phyloP scores from a whole-genome alignment of 2,113 vertebrate genomes.

The Marmota monax region DNA sequence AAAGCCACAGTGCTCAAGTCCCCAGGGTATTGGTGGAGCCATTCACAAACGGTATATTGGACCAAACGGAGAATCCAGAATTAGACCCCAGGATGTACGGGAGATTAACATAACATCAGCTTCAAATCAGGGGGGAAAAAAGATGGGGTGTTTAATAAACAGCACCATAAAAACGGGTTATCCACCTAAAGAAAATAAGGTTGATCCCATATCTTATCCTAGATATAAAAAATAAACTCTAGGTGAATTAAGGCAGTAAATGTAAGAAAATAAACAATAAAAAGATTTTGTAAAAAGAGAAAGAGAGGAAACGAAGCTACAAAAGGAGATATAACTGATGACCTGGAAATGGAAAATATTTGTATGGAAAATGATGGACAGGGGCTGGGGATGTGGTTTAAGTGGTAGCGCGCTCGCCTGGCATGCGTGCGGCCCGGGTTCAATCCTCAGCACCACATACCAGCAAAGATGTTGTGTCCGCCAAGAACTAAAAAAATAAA shows the following conservation, averaged over 20 bases:
- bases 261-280: neutral
- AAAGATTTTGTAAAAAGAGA: neutral
- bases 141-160: neutral
- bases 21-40: neutral
- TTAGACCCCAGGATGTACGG: neutral
- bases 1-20: constrained; percentile 4
- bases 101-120: neutral
- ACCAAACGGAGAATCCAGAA: constrained; percentile 16
- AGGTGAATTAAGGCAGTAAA: neutral
- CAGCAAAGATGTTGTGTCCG: no score
- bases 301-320: neutral
- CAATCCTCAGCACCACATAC: no score
- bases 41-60: neutral
- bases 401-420: no score
- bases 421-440: no score
- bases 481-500: no score
- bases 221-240: neutral
- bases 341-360: neutral
- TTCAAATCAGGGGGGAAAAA: neutral
- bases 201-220: neutral
- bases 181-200: neutral
- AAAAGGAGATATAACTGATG: neutral
- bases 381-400: no score
- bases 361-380: constrained; percentile 7
- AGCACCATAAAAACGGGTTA: neutral